Evolutionary conservation across 2,797 vertebrate species (phyloP).

Genomic region (Myotis vivesi): DNA sequence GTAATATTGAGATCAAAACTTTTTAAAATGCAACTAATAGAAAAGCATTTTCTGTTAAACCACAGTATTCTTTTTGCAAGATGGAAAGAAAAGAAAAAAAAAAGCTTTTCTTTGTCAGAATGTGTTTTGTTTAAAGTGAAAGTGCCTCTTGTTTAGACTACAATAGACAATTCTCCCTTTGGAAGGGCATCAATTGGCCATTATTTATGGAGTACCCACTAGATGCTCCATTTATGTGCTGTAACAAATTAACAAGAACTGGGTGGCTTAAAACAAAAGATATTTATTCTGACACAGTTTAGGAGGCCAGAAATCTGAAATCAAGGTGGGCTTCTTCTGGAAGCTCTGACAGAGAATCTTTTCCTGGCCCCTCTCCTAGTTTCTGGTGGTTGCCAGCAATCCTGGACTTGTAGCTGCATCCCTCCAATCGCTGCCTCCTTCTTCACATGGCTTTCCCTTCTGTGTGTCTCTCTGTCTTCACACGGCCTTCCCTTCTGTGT

Average conservation of each 20-base stretch:
- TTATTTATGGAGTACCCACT: neutral
- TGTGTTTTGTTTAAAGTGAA: neutral
- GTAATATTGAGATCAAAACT: neutral
- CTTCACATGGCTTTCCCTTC: neutral
- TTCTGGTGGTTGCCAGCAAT: neutral
- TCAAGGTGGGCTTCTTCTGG: neutral
- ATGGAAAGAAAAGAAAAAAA: neutral
- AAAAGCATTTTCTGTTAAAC: neutral
- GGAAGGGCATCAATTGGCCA: neutral
- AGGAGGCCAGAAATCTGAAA: neutral
- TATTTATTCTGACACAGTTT: neutral
- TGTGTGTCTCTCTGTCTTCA: neutral
- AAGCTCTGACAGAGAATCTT: neutral
- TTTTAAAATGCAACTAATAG: neutral
- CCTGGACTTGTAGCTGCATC: neutral
- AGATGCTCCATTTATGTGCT: neutral
- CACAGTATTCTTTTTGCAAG: neutral
- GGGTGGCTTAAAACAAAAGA: neutral
- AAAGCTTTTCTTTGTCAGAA: neutral
- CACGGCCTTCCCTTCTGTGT: neutral
- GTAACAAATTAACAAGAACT: neutral
- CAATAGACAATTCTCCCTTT: neutral
- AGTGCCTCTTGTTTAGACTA: neutral
- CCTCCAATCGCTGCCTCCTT: neutral
- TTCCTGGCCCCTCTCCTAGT: neutral